phyloP scores from a whole-genome alignment of 1,140 invertebrate species.

The Plutomurus gul region DNA sequence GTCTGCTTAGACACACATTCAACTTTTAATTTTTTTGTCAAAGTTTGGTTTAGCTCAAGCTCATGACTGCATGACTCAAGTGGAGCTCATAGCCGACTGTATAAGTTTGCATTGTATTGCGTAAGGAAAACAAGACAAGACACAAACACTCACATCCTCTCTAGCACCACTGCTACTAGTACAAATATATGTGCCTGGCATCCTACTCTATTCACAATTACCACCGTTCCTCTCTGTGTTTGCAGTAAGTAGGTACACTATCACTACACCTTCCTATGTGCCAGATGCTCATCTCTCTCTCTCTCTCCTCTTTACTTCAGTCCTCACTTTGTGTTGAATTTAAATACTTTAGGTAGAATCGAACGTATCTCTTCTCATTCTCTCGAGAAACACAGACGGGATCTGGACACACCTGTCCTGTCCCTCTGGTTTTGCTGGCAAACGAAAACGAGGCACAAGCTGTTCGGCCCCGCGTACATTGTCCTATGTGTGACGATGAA shows the following conservation, averaged over 20 bases:
- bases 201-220: not conserved
- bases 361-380: not conserved
- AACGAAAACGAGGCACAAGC: slow-evolving; percentile 23
- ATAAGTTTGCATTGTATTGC: slow-evolving; percentile 16
- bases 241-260: no score
- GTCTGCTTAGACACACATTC: not conserved
- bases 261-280: no score
- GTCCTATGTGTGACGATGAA: slow-evolving; percentile 18
- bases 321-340: slow-evolving; percentile 8
- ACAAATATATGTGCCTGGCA: not conserved
- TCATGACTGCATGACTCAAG: not conserved
- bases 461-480: slow-evolving; percentile 4
- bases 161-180: not conserved
- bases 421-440: slow-evolving; percentile 23
- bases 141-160: not conserved
- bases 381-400: slow-evolving; percentile 7
- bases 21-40: slow-evolving; percentile 3
- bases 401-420: slow-evolving; percentile 24
- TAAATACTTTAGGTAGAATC: not conserved
- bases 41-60: slow-evolving; percentile 9
- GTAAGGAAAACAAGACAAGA: not conserved
- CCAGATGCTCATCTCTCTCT: slow-evolving; percentile 9
- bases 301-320: slow-evolving; percentile 1
- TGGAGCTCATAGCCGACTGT: not conserved
- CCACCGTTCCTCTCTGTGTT: no score